A percentile compares a stretch with the other conserved stretches of the same genome.
These are phyloP conservation scores for Eilema caniola DNA, from an alignment of 2,888 invertebrate species.

Conservation along the genomic window DNA sequence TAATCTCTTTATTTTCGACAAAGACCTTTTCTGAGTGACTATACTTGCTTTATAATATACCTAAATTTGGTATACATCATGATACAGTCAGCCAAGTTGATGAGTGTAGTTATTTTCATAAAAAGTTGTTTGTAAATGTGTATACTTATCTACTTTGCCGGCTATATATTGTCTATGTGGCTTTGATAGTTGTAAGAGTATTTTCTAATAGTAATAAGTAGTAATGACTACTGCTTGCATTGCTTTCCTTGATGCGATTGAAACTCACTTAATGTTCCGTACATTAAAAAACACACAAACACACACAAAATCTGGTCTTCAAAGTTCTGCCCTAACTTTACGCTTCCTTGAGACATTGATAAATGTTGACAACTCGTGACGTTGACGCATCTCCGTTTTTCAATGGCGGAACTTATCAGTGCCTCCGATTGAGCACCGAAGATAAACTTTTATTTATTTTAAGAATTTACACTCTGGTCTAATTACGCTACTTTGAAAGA, in stretches of 20 bases:
- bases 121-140: too few relatives aligned
- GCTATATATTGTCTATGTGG: too few relatives aligned
- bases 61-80: not conserved
- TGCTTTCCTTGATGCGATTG: too few relatives aligned
- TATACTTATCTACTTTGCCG: too few relatives aligned
- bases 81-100: too few relatives aligned
- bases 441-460: not conserved
- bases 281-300: too few relatives aligned
- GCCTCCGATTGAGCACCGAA: not conserved
- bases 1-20: not conserved
- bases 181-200: too few relatives aligned
- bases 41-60: not conserved
- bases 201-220: too few relatives aligned
- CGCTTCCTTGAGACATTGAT: not conserved
- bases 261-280: too few relatives aligned
- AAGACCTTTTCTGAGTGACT: not conserved
- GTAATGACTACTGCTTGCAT: too few relatives aligned
- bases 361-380: not conserved
- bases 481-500: not conserved
- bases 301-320: not conserved
- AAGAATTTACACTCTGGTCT: not conserved
- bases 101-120: too few relatives aligned
- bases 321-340: not conserved
- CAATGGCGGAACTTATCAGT: not conserved
- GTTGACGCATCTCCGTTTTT: not conserved